Percentiles rank a stretch among this genome's conserved stretches.
Conservation (phyloP, 1,140 invertebrate genomes). For the Notospermus geniculatus region DNA sequence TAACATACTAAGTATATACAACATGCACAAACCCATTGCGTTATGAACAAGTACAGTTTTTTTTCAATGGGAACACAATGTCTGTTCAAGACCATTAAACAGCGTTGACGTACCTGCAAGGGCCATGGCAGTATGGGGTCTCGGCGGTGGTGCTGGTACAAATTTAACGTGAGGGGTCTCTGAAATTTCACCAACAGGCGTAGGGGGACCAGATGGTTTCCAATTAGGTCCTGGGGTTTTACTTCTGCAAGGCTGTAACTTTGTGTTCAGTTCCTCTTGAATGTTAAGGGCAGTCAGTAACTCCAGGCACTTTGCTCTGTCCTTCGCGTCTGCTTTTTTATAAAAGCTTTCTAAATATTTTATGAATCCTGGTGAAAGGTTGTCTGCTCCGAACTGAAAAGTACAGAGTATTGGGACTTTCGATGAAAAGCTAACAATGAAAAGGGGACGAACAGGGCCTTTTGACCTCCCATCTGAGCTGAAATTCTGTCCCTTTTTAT, state of each 20-base stretch:
- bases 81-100: no score
- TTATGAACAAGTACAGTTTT: no score
- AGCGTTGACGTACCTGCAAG: conserved; percentile 35
- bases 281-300: conserved; percentile 34
- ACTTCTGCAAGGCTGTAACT: conserved; percentile 2
- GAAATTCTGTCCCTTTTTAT: neutral
- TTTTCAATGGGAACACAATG: no score
- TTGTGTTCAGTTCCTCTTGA: conserved; percentile 22
- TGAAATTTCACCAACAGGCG: conserved; percentile 15
- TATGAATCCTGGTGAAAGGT: conserved; percentile 30
- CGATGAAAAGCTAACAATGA: neutral
- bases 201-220: neutral
- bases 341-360: conserved; percentile 40
- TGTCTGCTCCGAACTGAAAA: conserved; percentile 41
- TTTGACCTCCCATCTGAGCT: neutral
- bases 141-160: neutral
- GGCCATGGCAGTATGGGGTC: conserved; percentile 40
- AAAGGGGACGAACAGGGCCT: neutral
- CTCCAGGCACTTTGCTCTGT: conserved; percentile 37
- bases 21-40: no score
- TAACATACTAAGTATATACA: no score
- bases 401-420: conserved; percentile 16
- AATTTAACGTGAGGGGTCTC: conserved; percentile 1
- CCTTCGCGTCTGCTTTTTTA: conserved; percentile 31
- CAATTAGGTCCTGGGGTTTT: neutral